Conservation (phyloP, 2,888 invertebrate genomes). For the Carpatolechia fugitivella region DNA sequence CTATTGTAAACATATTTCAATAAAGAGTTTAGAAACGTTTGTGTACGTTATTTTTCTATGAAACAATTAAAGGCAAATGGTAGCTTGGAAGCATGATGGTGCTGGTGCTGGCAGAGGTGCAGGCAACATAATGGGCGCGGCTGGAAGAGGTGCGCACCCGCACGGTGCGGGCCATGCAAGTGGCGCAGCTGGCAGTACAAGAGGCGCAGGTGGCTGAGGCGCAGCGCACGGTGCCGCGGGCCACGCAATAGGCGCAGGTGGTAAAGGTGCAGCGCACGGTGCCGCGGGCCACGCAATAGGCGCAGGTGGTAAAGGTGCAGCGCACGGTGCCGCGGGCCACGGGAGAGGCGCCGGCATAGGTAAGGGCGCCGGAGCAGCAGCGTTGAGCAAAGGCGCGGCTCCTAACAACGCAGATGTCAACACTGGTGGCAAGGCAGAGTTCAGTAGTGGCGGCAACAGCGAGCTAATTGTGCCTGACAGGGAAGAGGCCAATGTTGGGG, state of each 20-base stretch:
- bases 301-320: background rate
- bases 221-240: background rate
- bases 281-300: background rate
- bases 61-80: too few relatives aligned
- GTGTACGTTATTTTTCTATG: too few relatives aligned
- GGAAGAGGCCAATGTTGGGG: background rate
- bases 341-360: background rate
- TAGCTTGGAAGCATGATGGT: too few relatives aligned
- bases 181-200: background rate
- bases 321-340: too few relatives aligned
- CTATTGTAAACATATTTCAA: too few relatives aligned
- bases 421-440: slow-evolving; percentile 2
- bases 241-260: background rate
- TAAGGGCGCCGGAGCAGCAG: background rate
- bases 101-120: slow-evolving; percentile 13
- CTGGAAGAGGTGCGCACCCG: background rate
- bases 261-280: too few relatives aligned
- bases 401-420: too few relatives aligned
- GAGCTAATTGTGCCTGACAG: background rate
- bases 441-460: background rate
- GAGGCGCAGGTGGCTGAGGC: background rate
- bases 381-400: background rate
- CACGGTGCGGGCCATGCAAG: background rate
- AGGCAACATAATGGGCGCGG: slow-evolving; percentile 9
- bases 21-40: too few relatives aligned